Evolutionary conservation across 1,140 invertebrate species (phyloP).

Genomic region (Andrena cerasifolii): DNA sequence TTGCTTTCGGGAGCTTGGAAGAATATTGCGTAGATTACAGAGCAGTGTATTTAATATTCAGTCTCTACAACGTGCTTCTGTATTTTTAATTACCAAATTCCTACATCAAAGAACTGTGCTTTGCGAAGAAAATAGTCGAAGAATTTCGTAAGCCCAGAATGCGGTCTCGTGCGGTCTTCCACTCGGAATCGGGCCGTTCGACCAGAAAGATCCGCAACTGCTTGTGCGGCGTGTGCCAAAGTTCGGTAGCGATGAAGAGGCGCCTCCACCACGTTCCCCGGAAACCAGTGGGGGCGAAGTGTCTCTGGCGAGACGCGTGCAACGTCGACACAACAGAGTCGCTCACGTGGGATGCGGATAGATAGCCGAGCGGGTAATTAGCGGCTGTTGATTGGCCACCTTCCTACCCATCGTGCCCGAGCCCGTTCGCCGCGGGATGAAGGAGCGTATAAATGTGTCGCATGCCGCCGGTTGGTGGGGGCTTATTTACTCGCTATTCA

Average conservation of each 20-base stretch:
- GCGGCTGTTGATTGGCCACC: slow-evolving; percentile 72
- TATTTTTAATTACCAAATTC: too few relatives aligned
- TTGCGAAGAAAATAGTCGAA: too few relatives aligned
- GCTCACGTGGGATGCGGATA: slow-evolving; percentile 24
- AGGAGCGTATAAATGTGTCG: slow-evolving; percentile 36
- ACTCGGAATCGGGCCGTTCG: too few relatives aligned
- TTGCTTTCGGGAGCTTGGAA: too few relatives aligned
- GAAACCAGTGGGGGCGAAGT: background rate
- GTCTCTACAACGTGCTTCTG: too few relatives aligned
- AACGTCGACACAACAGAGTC: slow-evolving; percentile 20
- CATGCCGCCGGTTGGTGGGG: slow-evolving; percentile 52
- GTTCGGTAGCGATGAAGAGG: background rate
- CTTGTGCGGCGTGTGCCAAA: background rate
- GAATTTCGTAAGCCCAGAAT: too few relatives aligned
- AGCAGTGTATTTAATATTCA: too few relatives aligned
- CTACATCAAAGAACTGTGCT: too few relatives aligned
- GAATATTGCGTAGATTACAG: too few relatives aligned
- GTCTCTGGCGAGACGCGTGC: background rate
- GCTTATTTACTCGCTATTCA: slow-evolving; percentile 69
- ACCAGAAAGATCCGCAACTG: too few relatives aligned
- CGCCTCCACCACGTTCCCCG: background rate
- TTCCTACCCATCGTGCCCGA: slow-evolving; percentile 52
- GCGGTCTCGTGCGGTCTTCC: too few relatives aligned
- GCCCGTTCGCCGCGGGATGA: background rate
- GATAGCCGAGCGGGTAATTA: slow-evolving; percentile 65